phyloP scores from a whole-genome alignment of 2,113 vertebrate species.

The Ciconia maguari region DNA sequence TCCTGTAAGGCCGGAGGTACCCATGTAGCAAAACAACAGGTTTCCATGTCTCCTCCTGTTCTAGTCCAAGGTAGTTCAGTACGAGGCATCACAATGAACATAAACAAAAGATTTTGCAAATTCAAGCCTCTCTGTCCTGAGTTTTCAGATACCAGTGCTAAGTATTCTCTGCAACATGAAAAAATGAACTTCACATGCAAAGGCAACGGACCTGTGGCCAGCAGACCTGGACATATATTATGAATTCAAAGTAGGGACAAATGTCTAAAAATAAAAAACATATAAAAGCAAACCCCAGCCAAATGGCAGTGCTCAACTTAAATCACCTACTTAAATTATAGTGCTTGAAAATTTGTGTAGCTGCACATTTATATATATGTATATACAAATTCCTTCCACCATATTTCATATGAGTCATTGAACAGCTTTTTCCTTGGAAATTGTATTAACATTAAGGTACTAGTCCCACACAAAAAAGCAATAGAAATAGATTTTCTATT shows the following conservation, averaged over 20 bases:
- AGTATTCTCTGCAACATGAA: background rate
- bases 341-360: background rate
- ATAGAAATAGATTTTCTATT: slow-evolving; percentile 17
- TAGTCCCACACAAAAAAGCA: background rate
- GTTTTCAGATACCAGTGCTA: background rate
- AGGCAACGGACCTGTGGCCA: background rate
- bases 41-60: background rate
- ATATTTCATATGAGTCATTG: background rate
- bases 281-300: background rate
- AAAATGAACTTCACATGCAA: background rate
- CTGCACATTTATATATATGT: background rate
- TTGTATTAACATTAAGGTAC: background rate
- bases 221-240: background rate
- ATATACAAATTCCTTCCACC: background rate
- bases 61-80: background rate
- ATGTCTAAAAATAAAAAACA: background rate
- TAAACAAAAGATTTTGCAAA: background rate
- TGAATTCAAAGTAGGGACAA: background rate
- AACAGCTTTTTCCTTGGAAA: background rate
- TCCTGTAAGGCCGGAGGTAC: background rate
- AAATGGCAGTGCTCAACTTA: background rate
- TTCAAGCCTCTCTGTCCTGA: background rate
- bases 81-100: background rate
- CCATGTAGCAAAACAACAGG: background rate
- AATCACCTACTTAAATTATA: background rate